These are phyloP conservation scores for Onthophagus taurus DNA, from an alignment of 1,140 invertebrate species.

Conservation along the genomic window DNA sequence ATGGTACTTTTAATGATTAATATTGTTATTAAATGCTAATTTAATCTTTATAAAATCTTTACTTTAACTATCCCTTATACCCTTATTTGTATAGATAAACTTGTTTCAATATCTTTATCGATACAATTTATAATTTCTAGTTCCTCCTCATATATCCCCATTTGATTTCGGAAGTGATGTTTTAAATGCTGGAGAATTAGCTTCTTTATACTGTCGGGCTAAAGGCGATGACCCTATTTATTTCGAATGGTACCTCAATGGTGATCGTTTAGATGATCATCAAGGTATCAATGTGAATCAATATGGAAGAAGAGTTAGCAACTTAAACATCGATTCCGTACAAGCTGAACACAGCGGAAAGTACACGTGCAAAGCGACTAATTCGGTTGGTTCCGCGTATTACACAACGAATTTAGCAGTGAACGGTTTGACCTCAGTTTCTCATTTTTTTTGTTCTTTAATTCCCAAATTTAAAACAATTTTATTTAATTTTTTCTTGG, in stretches of 20 bases:
- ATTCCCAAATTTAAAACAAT: background rate
- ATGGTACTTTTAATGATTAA: constrained; percentile 42
- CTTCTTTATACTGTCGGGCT: constrained; percentile 41
- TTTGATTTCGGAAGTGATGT: constrained; percentile 33
- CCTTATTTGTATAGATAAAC: background rate
- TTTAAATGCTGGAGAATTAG: constrained; percentile 43
- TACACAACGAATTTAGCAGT: constrained; percentile 53
- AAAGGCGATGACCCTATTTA: constrained; percentile 44
- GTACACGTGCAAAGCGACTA: constrained; percentile 54
- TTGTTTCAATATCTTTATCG: background rate
- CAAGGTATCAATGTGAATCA: constrained; percentile 25
- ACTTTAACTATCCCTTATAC: constrained; percentile 44
- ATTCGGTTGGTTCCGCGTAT: constrained; percentile 48
- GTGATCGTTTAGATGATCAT: constrained; percentile 29
- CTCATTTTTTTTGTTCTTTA: background rate
- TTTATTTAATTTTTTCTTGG: background rate
- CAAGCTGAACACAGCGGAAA: constrained; percentile 49
- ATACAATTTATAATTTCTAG: constrained; percentile 6
- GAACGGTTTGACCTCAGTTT: constrained; percentile 41
- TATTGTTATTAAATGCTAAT: constrained; percentile 3
- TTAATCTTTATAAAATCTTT: constrained; percentile 33
- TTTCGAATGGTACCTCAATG: constrained; percentile 46
- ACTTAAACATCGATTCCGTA: constrained; percentile 49
- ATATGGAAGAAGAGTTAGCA: constrained; percentile 24
- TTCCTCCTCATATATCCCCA: constrained; percentile 17